These are phyloP conservation scores for Neoascia interrupta DNA, from an alignment of 2,888 invertebrate genomes.

Conservation along the genomic window DNA sequence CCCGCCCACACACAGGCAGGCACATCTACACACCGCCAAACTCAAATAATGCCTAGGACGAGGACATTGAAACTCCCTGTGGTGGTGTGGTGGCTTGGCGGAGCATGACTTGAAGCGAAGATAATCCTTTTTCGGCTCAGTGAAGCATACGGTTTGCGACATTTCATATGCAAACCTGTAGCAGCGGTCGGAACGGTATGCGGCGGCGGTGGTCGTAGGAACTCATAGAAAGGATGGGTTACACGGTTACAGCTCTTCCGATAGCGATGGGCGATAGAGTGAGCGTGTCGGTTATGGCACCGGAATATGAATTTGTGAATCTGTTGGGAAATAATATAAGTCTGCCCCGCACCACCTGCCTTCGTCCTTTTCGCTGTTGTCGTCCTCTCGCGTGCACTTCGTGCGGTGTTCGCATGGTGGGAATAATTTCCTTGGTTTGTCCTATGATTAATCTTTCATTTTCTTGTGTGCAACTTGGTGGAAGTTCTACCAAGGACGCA, in stretches of 20 bases:
- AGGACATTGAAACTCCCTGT: conserved; percentile 4
- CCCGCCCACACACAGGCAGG: neutral
- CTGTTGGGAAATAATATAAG: conserved; percentile 48
- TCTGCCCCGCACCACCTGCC: conserved; percentile 28
- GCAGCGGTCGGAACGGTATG: conserved; percentile 1
- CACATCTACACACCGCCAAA: no score
- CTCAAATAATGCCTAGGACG: no score
- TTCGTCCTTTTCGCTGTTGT: neutral
- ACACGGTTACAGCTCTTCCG: neutral
- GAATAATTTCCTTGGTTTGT: conserved; percentile 43
- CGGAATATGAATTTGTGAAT: conserved; percentile 63
- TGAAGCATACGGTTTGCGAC: conserved; percentile 64
- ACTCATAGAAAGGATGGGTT: neutral
- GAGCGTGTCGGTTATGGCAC: conserved; percentile 51
- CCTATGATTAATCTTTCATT: conserved; percentile 45
- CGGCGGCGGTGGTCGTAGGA: neutral
- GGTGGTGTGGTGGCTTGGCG: conserved; percentile 15
- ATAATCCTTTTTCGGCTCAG: conserved; percentile 66
- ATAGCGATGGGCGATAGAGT: conserved; percentile 14
- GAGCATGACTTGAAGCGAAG: conserved; percentile 47
- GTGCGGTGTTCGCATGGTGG: conserved; percentile 11
- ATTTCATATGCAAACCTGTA: conserved; percentile 67
- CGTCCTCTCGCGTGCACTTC: no score
- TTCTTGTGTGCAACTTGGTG: conserved; percentile 33
- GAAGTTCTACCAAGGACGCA: conserved; percentile 35